phyloP scores from a whole-genome alignment of 2,113 vertebrate species.

The Etheostoma spectabile region DNA sequence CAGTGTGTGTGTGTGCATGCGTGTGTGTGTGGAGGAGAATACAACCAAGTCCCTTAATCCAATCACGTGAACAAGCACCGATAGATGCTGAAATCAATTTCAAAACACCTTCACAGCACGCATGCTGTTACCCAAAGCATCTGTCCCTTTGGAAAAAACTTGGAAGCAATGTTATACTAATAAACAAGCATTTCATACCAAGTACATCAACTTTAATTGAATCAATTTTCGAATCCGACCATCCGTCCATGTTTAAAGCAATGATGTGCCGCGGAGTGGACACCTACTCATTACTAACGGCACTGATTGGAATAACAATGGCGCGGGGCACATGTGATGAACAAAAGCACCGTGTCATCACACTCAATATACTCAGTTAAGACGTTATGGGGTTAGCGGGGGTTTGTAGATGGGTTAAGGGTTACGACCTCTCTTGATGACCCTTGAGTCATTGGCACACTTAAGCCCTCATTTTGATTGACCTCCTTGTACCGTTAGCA shows the following conservation, averaged over 20 bases:
- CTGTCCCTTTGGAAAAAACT: background rate
- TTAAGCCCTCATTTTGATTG: conserved; percentile 81
- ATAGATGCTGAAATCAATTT: conserved; percentile 4
- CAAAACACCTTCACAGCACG: background rate
- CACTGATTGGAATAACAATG: conserved; percentile 74
- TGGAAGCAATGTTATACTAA: conserved; percentile 25
- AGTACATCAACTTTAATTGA: background rate
- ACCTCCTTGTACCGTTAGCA: conserved; percentile 65
- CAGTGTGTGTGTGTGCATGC: background rate
- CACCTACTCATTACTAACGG: conserved; percentile 37
- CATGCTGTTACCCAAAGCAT: background rate
- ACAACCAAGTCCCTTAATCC: conserved; percentile 9
- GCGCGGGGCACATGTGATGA: conserved; percentile 69
- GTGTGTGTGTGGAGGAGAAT: background rate
- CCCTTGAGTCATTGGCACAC: conserved; percentile 75
- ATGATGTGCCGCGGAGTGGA: background rate
- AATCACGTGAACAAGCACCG: background rate
- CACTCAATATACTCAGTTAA: conserved; percentile 23
- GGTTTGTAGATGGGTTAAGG: conserved; percentile 66
- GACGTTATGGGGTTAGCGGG: conserved; percentile 20
- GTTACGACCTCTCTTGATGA: conserved; percentile 68
- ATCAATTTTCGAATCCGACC: background rate
- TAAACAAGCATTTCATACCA: conserved; percentile 1
- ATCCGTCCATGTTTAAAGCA: background rate
- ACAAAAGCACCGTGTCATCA: conserved; percentile 64